These are phyloP conservation scores for Rhinoraja longicauda DNA, from an alignment of 2,797 vertebrate genomes.

Conservation along the genomic window DNA sequence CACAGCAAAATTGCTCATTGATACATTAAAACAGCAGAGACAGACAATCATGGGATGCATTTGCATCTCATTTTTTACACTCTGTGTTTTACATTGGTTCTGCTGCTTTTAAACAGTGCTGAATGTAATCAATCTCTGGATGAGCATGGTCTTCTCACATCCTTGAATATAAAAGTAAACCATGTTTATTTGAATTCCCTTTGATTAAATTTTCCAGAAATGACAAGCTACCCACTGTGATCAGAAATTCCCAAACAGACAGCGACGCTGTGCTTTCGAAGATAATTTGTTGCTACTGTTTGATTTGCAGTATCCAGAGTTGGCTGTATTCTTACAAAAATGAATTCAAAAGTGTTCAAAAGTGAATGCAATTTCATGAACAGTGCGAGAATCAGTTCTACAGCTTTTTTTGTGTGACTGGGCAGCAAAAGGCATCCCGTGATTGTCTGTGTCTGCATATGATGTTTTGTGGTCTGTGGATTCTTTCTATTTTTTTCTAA, in stretches of 20 bases:
- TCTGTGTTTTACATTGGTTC: neutral
- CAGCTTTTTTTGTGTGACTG: constrained; percentile 33
- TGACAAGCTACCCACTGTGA: neutral
- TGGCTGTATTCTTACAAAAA: neutral
- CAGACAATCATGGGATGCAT: neutral
- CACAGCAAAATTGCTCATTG: constrained; percentile 5
- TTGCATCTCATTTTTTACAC: neutral
- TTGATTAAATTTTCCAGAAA: constrained; percentile 21
- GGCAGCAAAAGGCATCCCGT: constrained; percentile 1
- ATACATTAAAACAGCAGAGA: constrained; percentile 10
- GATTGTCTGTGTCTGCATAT: constrained; percentile 24
- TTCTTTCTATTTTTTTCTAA: constrained; percentile 27
- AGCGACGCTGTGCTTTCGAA: neutral
- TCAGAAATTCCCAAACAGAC: neutral
- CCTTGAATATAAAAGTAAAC: constrained; percentile 7
- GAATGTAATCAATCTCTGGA: neutral
- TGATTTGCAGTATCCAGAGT: neutral
- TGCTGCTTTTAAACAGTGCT: neutral
- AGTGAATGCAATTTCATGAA: neutral
- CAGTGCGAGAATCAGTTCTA: neutral
- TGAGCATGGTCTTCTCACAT: neutral
- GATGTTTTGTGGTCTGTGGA: constrained; percentile 31
- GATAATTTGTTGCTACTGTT: neutral
- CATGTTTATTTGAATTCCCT: neutral
- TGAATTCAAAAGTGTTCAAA: neutral